Percentiles rank a stretch among this genome's conserved stretches.
Conservation (phyloP, 2,888 invertebrate genomes). For the Volucella bombylans region DNA sequence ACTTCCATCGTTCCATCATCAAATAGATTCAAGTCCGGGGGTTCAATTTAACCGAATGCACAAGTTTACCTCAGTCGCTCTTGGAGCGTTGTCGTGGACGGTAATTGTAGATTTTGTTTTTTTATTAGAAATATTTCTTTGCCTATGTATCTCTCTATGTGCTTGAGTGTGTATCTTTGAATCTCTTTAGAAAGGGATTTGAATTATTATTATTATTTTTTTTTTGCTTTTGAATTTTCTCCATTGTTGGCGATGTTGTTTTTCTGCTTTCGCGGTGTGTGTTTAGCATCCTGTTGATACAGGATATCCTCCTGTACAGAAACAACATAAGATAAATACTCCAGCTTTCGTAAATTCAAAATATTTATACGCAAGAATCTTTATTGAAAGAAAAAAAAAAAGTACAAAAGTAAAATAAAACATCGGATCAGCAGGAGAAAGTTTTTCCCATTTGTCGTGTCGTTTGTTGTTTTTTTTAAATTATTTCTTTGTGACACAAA, state of each 20-base stretch:
- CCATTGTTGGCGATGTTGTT: slow-evolving; percentile 4
- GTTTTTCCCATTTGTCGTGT: slow-evolving; percentile 47
- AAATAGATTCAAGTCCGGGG: slow-evolving; percentile 69
- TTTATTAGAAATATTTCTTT: slow-evolving; percentile 18
- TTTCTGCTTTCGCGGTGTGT: slow-evolving; percentile 33
- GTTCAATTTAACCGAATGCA: slow-evolving; percentile 71
- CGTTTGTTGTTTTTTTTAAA: neutral
- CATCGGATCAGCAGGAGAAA: slow-evolving; percentile 60
- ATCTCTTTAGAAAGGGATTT: slow-evolving; percentile 26
- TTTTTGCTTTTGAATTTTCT: neutral
- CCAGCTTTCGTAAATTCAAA: slow-evolving; percentile 38
- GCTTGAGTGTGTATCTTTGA: slow-evolving; percentile 3
- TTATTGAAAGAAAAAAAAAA: neutral
- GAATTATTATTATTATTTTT: neutral
- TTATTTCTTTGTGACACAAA: slow-evolving; percentile 38
- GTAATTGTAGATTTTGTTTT: slow-evolving; percentile 73
- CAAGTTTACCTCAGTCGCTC: slow-evolving; percentile 80
- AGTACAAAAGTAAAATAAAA: neutral
- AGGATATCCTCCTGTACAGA: slow-evolving; percentile 42
- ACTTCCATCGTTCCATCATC: slow-evolving; percentile 47
- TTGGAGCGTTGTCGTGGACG: slow-evolving; percentile 81
- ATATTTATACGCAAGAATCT: slow-evolving; percentile 27
- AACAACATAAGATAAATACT: neutral
- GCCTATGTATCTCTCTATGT: slow-evolving; percentile 13
- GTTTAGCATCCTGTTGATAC: slow-evolving; percentile 51